These are phyloP conservation scores for Larimichthys polyactis DNA, from an alignment of 2,113 vertebrate genomes.

Conservation along the genomic window DNA sequence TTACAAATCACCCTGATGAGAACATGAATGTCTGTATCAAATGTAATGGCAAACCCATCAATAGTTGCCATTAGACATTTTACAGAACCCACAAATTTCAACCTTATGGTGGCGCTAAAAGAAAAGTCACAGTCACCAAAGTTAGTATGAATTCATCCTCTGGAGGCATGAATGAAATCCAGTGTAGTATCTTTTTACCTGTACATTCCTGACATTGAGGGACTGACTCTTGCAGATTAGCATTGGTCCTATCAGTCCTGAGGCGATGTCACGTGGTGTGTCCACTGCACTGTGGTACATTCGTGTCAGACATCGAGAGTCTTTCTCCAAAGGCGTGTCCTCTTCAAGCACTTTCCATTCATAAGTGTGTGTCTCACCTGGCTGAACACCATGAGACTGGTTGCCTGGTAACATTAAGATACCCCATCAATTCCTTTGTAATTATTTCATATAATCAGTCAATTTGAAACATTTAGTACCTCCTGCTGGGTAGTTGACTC, in stretches of 20 bases:
- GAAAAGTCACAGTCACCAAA: background rate
- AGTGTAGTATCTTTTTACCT: constrained; percentile 84
- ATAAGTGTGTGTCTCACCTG: constrained; percentile 90
- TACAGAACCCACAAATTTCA: background rate
- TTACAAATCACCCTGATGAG: background rate
- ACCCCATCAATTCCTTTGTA: background rate
- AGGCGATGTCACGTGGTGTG: constrained; percentile 89
- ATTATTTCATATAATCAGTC: background rate
- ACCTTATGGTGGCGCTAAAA: background rate
- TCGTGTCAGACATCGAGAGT: constrained; percentile 92
- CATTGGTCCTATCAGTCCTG: constrained; percentile 93
- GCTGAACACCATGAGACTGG: constrained; percentile 87
- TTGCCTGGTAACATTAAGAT: constrained; percentile 78
- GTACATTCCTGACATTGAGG: constrained; percentile 89
- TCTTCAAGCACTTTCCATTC: constrained; percentile 90
- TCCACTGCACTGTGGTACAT: constrained; percentile 96
- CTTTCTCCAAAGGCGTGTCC: constrained; percentile 88
- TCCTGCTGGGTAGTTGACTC: constrained; percentile 87
- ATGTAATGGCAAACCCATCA: background rate
- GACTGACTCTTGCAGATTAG: constrained; percentile 96
- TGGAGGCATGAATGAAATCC: background rate
- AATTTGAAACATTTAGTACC: constrained; percentile 49
- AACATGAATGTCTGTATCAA: background rate
- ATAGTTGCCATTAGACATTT: background rate
- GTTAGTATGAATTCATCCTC: background rate